Base-by-base conservation (phyloP, 2,797 vertebrate species). In the Takifugu rubripes region DNA sequence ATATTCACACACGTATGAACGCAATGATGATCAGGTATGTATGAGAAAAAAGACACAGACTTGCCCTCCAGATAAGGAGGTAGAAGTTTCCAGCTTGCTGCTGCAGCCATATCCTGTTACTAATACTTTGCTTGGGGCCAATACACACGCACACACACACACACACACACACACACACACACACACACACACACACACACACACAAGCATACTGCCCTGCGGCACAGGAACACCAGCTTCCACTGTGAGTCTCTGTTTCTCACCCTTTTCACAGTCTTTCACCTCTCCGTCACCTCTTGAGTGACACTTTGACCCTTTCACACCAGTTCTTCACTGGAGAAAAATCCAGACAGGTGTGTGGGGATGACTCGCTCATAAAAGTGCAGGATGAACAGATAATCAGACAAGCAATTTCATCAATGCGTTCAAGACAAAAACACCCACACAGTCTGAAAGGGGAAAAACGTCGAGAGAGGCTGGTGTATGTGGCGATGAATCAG, bases 101-200 rank as follows among this genome's bases (percentile, higher is more conserved):
- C 88, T 89, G 88, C 81, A 87, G 87, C 78, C 82, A 54, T 93
- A 93, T 96, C 93, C 85, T 90, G 84, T 97, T 97, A 95, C 94
- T 93, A 93, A 92, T 85, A 91, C 89, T 90, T 87, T 87, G 92
- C 90, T 86, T 65, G 59, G 60, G 72, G 88, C 83, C 58, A 53
- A 62, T 52, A 61, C 57, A 40, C 58, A 59, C 46, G 47, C 47
- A 56, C 17, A 46, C 64, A 60, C 33, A 44, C 63, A 48, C 58
- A 48, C 54, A 52, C 60, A 68, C 61, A 59, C 54, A 44, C 57
- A 55, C 47, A 54, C 56, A 59, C 58, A 58, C 44, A 68, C 51
- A 56, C 65, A 62, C 51, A 59, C 50, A 61, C 45, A 56, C 63
- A 60, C 17, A 27, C 45, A 46, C 14, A 46, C 48, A 61, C 54